Base-by-base conservation (phyloP, 92 coral and sea anemone species). In the Heteractis magnifica region DNA sequence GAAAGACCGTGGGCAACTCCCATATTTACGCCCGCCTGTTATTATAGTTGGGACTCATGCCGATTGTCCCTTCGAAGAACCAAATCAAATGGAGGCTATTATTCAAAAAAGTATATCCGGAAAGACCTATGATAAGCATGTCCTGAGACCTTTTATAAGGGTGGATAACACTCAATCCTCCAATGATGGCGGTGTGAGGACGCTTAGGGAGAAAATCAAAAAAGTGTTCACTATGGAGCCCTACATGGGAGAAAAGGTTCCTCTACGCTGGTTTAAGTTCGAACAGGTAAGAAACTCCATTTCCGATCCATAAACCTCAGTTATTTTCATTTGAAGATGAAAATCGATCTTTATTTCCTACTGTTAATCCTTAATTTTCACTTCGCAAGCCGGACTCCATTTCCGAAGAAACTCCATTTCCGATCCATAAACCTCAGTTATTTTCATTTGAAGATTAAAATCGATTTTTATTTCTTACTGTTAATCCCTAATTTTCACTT, bases 231-330 rank as follows among this genome's bases (percentile, higher is more conserved):
- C 77, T 9, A 72, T 83, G 82, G 97, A 93, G 72, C 97, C 97
- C 0, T 93, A 93, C 82, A 93, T 93, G 97, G 97, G 97, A 15
- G 94, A 93, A 51, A 87, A 90, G 48, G 92, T 93, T 11, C 97
- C 97, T 0, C 82, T 93, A 2, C 89, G 97, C 8, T 93, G 97
- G 97, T 89, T 93, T 53, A 93, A 85, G 79, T 93, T 93, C 65
- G 97, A 93, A 87, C 91, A 89, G 84, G 94, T 93, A 10, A 0
- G 86, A 89, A 71, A 34, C 44, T 34, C 44, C 2, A 34, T 34
- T 34, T 34, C 44, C 44, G 44, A 34, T 34, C 44, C 44, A 1
- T 34, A 34, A 34, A 34, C 44, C 2, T 34, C 3, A 34, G 44
- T 34, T 34, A 34, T 34, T 34, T 34, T 34, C 44, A 34, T 34